Evolutionary conservation across 2,888 invertebrate genomes (phyloP).

Genomic region (Mesorhabditis sp.): DNA sequence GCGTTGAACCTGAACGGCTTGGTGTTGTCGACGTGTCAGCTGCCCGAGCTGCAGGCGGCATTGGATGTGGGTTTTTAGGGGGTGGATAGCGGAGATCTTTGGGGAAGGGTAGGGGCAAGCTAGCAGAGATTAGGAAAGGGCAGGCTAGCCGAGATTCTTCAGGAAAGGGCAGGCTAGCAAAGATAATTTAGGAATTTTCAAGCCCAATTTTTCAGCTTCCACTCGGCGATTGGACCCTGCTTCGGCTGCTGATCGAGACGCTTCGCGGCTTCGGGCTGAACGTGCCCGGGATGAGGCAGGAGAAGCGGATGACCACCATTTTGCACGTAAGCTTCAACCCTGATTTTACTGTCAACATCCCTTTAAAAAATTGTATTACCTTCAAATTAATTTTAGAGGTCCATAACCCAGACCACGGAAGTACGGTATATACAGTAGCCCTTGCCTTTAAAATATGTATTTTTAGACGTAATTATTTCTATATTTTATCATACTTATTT

Average conservation of each 20-base stretch:
- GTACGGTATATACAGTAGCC: too few species aligned
- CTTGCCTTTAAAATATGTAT: too few species aligned
- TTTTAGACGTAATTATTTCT: too few species aligned
- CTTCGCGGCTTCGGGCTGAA: slow-evolving; percentile 40
- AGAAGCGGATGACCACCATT: slow-evolving; percentile 14
- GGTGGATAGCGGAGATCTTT: not conserved
- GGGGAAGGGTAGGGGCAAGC: too few species aligned
- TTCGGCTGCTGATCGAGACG: slow-evolving; percentile 51
- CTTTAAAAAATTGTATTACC: not conserved
- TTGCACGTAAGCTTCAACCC: slow-evolving; percentile 5
- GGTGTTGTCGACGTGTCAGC: slow-evolving; percentile 59
- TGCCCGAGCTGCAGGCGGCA: slow-evolving; percentile 57
- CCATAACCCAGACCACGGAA: too few species aligned
- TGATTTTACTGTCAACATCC: too few species aligned
- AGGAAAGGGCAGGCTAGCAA: too few species aligned
- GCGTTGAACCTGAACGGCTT: slow-evolving; percentile 52
- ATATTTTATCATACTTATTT: too few species aligned
- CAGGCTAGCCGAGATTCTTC: too few species aligned
- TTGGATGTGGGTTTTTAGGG: slow-evolving; percentile 13
- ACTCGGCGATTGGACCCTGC: slow-evolving; percentile 57
- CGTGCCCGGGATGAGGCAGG: slow-evolving; percentile 30
- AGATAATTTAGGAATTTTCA: slow-evolving; percentile 8
- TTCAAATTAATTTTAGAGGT: too few species aligned
- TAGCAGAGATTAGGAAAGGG: too few species aligned
- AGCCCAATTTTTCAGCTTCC: slow-evolving; percentile 26